These are phyloP conservation scores for Odontomyia ornata DNA, from an alignment of 2,888 invertebrate genomes.

Conservation along the genomic window DNA sequence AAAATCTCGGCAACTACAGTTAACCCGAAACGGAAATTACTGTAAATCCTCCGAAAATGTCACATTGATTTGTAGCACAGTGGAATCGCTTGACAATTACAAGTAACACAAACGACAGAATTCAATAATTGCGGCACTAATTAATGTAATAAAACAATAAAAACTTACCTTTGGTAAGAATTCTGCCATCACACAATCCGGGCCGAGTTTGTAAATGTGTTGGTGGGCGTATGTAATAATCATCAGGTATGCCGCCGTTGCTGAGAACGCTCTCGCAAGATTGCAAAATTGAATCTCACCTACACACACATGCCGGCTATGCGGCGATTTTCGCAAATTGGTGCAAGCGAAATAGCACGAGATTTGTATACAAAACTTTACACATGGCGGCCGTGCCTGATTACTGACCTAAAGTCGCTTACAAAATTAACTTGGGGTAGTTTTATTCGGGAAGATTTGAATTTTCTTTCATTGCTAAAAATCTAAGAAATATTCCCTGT, in stretches of 20 bases:
- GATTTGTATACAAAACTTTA: slow-evolving; percentile 45
- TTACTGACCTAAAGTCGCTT: slow-evolving; percentile 45
- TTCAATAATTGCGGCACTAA: slow-evolving; percentile 44
- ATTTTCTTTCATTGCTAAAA: background rate
- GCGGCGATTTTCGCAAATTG: slow-evolving; percentile 26
- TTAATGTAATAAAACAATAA: slow-evolving; percentile 42
- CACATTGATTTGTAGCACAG: background rate
- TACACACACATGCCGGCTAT: background rate
- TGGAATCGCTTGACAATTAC: background rate
- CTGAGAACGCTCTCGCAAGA: background rate
- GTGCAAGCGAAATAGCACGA: slow-evolving; percentile 39
- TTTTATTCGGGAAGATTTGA: background rate
- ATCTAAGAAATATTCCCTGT: background rate
- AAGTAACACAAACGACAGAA: slow-evolving; percentile 20
- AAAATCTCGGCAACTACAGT: background rate
- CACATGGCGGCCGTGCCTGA: slow-evolving; percentile 46
- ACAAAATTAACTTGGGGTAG: slow-evolving; percentile 42
- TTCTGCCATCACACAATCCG: slow-evolving; percentile 75
- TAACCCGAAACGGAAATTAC: background rate
- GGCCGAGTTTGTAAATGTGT: slow-evolving; percentile 46
- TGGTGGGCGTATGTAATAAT: slow-evolving; percentile 29
- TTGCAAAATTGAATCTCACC: slow-evolving; percentile 4
- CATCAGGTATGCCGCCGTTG: slow-evolving; percentile 39
- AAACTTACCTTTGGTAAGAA: slow-evolving; percentile 79
- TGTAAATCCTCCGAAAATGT: background rate